phyloP scores from a whole-genome alignment of 2,113 vertebrate genomes.

The Lanius collurio region DNA sequence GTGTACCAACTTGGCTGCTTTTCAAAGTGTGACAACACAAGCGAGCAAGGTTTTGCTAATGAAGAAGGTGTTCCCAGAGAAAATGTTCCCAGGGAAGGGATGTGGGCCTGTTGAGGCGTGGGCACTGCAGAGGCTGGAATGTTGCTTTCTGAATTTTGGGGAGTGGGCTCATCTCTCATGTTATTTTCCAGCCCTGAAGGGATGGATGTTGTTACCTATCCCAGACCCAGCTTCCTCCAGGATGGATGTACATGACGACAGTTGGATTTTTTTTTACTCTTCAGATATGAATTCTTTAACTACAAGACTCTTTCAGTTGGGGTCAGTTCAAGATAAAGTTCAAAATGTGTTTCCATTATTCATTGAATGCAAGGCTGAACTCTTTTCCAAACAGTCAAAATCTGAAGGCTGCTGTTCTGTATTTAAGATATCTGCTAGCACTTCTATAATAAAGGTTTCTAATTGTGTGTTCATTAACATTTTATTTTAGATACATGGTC shows the following conservation, averaged over 20 bases:
- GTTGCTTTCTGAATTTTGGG: background rate
- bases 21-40: background rate
- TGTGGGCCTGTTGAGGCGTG: fast-evolving
- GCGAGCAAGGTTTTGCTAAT: background rate
- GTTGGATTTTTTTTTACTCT: background rate
- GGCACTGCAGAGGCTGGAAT: fast-evolving
- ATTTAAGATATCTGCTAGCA: background rate
- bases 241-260: background rate
- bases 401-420: background rate
- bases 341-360: background rate
- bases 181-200: background rate
- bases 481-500: background rate
- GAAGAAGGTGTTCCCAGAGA: background rate
- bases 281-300: background rate
- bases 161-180: background rate
- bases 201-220: background rate
- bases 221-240: background rate
- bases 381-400: background rate
- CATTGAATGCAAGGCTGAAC: background rate
- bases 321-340: background rate
- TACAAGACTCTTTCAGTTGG: background rate
- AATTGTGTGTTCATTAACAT: background rate
- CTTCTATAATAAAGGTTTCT: background rate
- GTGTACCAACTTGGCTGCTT: background rate
- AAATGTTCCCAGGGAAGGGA: background rate